phyloP scores from a whole-genome alignment of 2,888 invertebrate species.

The Melipona beecheii region DNA sequence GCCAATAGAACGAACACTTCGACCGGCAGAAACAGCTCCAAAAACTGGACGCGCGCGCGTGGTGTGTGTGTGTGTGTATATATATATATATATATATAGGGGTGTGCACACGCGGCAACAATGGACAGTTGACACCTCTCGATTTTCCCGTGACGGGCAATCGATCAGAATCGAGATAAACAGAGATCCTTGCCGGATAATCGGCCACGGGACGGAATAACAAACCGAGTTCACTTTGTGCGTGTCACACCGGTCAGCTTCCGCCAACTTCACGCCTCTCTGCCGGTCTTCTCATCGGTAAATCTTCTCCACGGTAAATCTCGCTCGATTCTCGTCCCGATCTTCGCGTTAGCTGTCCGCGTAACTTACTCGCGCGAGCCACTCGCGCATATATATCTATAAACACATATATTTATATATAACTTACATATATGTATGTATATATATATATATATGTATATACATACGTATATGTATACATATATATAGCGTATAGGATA shows the following conservation, averaged over 20 bases:
- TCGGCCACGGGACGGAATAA: constrained; percentile 13
- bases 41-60: constrained; percentile 8
- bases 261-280: constrained; percentile 42
- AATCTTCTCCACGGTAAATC: constrained; percentile 30
- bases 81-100: too few relatives aligned
- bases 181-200: constrained; percentile 9
- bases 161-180: constrained; percentile 38
- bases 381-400: neutral
- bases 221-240: constrained; percentile 33
- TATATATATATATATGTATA: neutral
- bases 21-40: constrained; percentile 25
- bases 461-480: accelerated
- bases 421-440: neutral
- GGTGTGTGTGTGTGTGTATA: too few relatives aligned
- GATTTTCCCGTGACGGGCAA: neutral
- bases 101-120: constrained; percentile 30
- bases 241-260: constrained; percentile 35
- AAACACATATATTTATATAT: neutral
- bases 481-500: neutral
- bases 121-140: constrained; percentile 20
- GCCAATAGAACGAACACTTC: constrained; percentile 29
- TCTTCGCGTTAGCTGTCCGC: neutral
- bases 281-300: constrained; percentile 43
- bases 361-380: neutral
- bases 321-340: constrained; percentile 35